Percentiles rank a stretch among this genome's conserved stretches.
These are phyloP conservation scores for Dromas ardeola DNA, from an alignment of 2,113 vertebrate species.

Conservation along the genomic window DNA sequence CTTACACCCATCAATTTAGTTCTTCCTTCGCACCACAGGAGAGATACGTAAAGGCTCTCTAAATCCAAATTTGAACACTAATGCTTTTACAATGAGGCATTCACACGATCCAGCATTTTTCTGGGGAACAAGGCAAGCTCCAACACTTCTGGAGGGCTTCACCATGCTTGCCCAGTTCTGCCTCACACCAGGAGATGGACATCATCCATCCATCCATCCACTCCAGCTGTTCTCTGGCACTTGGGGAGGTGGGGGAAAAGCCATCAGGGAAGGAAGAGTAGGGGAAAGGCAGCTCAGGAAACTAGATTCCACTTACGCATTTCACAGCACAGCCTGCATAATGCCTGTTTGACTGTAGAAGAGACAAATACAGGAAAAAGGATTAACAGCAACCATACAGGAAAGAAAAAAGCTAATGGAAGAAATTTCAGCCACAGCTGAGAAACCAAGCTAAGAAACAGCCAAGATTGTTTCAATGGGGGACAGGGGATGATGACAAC, in stretches of 20 bases:
- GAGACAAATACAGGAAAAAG: neutral
- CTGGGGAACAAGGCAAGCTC: neutral
- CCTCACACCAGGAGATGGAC: neutral
- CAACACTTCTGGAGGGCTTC: neutral
- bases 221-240: neutral
- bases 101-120: fast-evolving
- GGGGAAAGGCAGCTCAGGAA: conserved; percentile 1
- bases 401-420: neutral
- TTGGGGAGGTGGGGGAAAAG: neutral
- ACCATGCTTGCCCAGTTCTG: neutral
- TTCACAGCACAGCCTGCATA: neutral
- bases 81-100: neutral
- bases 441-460: neutral
- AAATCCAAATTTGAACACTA: neutral
- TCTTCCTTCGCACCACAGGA: neutral
- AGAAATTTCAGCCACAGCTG: neutral
- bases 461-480: neutral
- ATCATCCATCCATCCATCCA: neutral
- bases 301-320: neutral
- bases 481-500: fast-evolving
- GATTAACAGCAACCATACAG: neutral
- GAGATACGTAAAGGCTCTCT: neutral
- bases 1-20: neutral
- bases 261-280: neutral
- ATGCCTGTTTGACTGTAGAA: neutral